phyloP scores from a whole-genome alignment of 2,888 invertebrate species.

The Pterobdella sp. region DNA sequence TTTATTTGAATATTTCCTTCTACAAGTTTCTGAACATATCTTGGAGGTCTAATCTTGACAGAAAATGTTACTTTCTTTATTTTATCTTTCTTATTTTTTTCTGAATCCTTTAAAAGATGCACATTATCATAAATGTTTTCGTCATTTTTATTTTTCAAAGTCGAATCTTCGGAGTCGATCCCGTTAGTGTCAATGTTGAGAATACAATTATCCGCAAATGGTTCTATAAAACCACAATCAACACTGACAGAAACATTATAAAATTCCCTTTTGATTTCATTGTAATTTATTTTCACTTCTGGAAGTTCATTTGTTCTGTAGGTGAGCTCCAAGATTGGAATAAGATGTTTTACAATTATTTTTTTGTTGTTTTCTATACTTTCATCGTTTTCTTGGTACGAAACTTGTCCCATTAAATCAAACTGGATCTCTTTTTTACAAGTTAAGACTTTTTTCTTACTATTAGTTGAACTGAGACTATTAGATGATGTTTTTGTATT shows the following conservation, averaged over 20 bases:
- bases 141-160: not conserved
- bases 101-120: not conserved
- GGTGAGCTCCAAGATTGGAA: conserved; percentile 25
- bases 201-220: conserved; percentile 30
- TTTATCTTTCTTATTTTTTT: not conserved
- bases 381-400: not conserved
- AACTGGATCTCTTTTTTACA: conserved; percentile 8
- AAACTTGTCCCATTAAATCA: conserved; percentile 3
- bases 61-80: conserved; percentile 10
- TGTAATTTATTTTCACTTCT: conserved; percentile 11
- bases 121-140: conserved; percentile 1
- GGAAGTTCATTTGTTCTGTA: conserved; percentile 24
- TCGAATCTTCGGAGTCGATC: not conserved
- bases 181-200: not conserved
- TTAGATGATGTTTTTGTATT: not conserved
- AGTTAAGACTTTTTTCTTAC: not conserved
- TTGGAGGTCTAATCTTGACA: conserved; percentile 24
- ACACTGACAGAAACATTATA: conserved; percentile 27
- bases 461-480: not conserved
- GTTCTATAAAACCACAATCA: conserved; percentile 29
- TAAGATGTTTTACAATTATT: conserved; percentile 20
- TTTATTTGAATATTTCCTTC: conserved; percentile 28
- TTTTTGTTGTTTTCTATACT: conserved; percentile 20
- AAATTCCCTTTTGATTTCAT: conserved; percentile 6
- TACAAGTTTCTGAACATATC: conserved; percentile 16